Evolutionary conservation across 1,140 invertebrate genomes (phyloP).

Genomic region (Cryptotermes secundus): DNA sequence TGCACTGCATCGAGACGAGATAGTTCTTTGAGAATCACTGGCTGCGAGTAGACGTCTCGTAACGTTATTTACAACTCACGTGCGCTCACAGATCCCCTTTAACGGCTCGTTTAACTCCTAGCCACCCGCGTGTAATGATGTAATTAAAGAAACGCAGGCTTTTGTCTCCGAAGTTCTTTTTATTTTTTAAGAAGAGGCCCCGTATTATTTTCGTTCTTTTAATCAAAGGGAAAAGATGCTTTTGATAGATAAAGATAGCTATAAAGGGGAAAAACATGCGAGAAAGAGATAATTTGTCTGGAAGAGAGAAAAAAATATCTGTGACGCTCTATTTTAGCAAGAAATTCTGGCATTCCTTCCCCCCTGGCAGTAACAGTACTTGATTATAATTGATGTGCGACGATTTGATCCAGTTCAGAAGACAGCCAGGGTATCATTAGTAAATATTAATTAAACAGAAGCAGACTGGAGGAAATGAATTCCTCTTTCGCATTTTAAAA

Average conservation of each 20-base stretch:
- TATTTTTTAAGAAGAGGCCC: not conserved
- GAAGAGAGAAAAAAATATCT: not conserved
- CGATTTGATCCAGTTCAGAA: conserved; percentile 2
- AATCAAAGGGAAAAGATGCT: conserved; percentile 17
- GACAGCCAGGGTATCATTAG: conserved; percentile 7
- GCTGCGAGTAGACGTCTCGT: not conserved
- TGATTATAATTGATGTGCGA: conserved; percentile 14
- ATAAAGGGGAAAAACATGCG: not conserved
- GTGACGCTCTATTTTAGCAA: not conserved
- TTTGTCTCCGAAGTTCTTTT: not conserved
- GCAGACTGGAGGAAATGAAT: not conserved
- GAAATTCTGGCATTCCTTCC: not conserved
- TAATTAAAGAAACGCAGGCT: conserved; percentile 11
- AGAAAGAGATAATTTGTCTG: not conserved
- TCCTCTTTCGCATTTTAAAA: not conserved
- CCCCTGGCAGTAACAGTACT: not conserved
- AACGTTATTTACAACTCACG: not conserved
- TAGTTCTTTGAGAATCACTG: not conserved
- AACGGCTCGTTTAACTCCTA: not conserved
- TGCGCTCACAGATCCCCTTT: not conserved
- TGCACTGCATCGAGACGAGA: too few relatives aligned
- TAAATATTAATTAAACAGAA: conserved; percentile 14
- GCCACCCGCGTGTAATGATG: conserved; percentile 13
- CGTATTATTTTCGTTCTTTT: not conserved
- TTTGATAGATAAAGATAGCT: not conserved